These are phyloP conservation scores for Drosophila percnosoma DNA, from an alignment of 2,888 invertebrate genomes.

Conservation along the genomic window DNA sequence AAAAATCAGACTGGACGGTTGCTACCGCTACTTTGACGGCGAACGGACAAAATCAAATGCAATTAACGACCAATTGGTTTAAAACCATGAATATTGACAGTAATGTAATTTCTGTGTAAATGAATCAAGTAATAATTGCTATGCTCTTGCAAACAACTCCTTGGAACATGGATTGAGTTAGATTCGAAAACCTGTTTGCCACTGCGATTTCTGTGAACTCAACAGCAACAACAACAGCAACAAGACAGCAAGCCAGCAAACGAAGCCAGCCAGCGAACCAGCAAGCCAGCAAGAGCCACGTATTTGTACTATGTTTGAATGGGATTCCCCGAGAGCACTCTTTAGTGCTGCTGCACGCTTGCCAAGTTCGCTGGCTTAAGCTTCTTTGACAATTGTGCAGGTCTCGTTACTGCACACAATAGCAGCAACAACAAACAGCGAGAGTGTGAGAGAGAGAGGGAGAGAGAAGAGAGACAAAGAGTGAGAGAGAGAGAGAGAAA, in stretches of 20 bases:
- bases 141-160: background rate
- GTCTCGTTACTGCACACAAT: background rate
- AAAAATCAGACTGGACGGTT: background rate
- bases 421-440: background rate
- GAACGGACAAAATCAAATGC: background rate
- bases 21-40: background rate
- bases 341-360: background rate
- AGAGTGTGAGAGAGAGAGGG: background rate
- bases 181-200: background rate
- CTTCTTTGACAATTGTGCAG: constrained; percentile 13
- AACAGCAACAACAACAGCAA: too few species aligned
- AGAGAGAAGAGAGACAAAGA: background rate
- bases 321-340: background rate
- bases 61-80: background rate
- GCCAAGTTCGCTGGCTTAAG: constrained; percentile 11
- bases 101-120: background rate
- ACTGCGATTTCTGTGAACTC: background rate
- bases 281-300: background rate
- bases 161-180: background rate
- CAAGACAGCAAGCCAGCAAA: too few species aligned
- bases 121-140: background rate
- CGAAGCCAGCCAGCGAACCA: too few species aligned
- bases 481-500: background rate
- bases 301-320: background rate
- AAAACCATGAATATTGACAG: background rate